Evolutionary conservation across 92 coral and sea anemone species (phyloP), one percentile per base, ranked within the genome.

Genomic region (Pocillopora grandis): DNA sequence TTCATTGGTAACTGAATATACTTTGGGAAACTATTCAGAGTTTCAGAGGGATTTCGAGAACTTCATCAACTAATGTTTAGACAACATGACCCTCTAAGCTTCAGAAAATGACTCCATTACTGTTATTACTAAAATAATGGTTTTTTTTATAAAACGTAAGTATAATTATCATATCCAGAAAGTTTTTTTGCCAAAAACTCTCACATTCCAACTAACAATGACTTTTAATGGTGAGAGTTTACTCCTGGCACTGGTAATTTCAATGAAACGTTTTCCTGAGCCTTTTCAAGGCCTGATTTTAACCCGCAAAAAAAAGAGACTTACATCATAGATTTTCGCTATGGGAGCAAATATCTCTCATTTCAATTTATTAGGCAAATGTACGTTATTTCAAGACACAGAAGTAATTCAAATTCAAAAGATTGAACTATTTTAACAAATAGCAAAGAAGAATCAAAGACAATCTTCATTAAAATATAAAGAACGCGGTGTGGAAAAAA

Each of bases 381-480:
- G 36, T 31, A 10, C 55, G 31, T 31, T 4, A 36, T 5, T 58
- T 10, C 18, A 16, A 12, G 62, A 16, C 62, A 12, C 3, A 70
- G 18, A 36, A 12, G 42, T 15, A 15, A 55, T 55, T 36, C 20
- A 70, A 12, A 15, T 59, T 42, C 52, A 42, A 42, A 42, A 35
- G 21, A 17, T 62, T 19, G 35, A 66, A 35, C 33, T 73, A 65
- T 21, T 10, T 9, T 65, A 52, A 58, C 10, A 65, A 78, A 49
- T 65, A 21, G 49, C 63, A 52, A 58, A n/a, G 27, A 12, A 33
- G 27, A 17, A 21, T 67, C 67, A 58, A 21, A 21, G 79, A 23
- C 33, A 16, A 59, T 61, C 59, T 59, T 36, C 71, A 71, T 81
- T 81, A 58, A 80, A 58, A 58, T 80, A 33, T 33, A 58, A 81